Evolutionary conservation across 2,797 vertebrate species (phyloP).

Genomic region (Hephaestus fuliginosus): DNA sequence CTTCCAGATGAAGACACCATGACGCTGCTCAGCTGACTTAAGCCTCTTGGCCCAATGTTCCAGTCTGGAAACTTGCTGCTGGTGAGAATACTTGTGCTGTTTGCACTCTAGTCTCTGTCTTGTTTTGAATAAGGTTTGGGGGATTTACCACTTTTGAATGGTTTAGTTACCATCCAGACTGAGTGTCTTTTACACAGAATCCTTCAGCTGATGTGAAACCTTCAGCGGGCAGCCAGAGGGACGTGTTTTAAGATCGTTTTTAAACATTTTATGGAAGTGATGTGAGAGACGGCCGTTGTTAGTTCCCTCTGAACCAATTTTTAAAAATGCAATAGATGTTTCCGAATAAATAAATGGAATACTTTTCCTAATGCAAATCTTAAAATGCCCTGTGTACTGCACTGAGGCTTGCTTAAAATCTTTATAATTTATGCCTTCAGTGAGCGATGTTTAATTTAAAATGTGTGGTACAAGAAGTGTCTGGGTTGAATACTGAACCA

Average conservation of each 20-base stretch:
- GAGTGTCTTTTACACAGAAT: slow-evolving; percentile 24
- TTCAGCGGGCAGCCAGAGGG: slow-evolving; percentile 7
- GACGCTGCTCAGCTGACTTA: slow-evolving; percentile 46
- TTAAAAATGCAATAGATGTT: background rate
- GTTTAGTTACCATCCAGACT: slow-evolving; percentile 34
- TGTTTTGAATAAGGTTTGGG: slow-evolving; percentile 59
- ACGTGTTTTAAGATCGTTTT: slow-evolving; percentile 10
- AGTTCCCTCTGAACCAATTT: background rate
- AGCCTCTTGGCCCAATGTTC: slow-evolving; percentile 63
- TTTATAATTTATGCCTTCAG: slow-evolving; percentile 1
- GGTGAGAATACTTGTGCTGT: slow-evolving; percentile 36
- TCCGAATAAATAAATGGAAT: background rate
- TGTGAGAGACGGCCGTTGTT: background rate
- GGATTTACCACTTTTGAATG: slow-evolving; percentile 57
- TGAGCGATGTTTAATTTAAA: slow-evolving; percentile 19
- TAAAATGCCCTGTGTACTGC: background rate
- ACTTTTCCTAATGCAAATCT: background rate
- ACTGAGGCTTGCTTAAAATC: background rate
- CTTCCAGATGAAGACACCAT: slow-evolving; percentile 39
- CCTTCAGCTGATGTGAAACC: slow-evolving; percentile 16
- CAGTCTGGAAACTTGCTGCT: slow-evolving; percentile 54
- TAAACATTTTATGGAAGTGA: slow-evolving; percentile 23
- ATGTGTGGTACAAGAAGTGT: background rate
- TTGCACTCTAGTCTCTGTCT: slow-evolving; percentile 42
- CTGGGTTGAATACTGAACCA: background rate